Evolutionary conservation across 2,888 invertebrate species (phyloP).

Genomic region (Cheilosia variabilis): DNA sequence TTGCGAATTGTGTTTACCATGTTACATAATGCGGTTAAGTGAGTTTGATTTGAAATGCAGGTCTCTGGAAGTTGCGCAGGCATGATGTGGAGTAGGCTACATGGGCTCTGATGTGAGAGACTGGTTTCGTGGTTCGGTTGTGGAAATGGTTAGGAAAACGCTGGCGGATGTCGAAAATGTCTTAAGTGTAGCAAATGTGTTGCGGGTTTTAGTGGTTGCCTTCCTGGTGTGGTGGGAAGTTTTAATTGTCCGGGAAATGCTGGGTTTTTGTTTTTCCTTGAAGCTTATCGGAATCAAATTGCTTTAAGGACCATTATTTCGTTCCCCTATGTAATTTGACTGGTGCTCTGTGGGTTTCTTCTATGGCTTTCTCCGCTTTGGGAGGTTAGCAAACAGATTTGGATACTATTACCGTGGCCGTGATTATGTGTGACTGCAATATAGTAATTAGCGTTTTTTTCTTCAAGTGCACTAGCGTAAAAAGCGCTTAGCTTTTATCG

Average conservation of each 20-base stretch:
- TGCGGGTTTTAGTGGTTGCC: not conserved
- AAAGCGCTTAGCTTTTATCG: not conserved
- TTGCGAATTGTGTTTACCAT: constrained; percentile 44
- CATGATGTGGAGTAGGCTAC: constrained; percentile 71
- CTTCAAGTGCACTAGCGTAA: not conserved
- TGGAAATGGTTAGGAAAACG: not conserved
- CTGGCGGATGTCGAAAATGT: constrained; percentile 35
- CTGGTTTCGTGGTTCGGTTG: constrained; percentile 28
- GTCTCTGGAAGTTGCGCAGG: constrained; percentile 63
- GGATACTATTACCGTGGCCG: not conserved
- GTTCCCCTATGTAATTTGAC: too few species aligned
- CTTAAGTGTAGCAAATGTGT: not conserved
- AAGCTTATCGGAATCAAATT: not conserved
- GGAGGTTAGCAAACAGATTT: not conserved
- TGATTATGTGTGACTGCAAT: not conserved
- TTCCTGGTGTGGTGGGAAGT: constrained; percentile 34
- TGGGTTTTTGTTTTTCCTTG: not conserved
- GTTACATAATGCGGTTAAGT: constrained; percentile 66
- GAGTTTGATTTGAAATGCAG: constrained; percentile 62
- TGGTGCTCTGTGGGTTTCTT: not conserved
- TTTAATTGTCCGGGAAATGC: constrained; percentile 22
- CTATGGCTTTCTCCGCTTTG: not conserved
- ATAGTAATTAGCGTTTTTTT: not conserved
- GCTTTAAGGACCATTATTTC: not conserved
- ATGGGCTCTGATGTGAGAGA: not conserved